Conservation (phyloP, 1,140 invertebrate species). For the Diachasma alloeum region DNA sequence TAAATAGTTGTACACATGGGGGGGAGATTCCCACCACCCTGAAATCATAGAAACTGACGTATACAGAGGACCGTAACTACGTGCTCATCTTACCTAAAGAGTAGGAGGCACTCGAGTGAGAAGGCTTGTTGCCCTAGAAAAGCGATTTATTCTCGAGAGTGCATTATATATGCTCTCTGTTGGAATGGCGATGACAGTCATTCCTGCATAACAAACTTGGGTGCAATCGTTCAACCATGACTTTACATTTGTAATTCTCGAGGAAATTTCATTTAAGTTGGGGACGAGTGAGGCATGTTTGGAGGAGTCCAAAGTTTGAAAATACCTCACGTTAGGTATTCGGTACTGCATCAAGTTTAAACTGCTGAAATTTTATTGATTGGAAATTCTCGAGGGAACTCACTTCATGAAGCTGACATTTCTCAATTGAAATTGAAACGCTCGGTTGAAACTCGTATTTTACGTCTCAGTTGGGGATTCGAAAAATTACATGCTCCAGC, state of each 20-base stretch:
- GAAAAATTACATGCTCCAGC: no score
- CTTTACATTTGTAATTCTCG: not conserved
- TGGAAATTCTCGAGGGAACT: not conserved
- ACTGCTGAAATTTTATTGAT: not conserved
- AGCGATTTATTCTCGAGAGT: not conserved
- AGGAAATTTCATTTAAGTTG: not conserved
- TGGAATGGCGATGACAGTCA: not conserved
- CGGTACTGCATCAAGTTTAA: not conserved
- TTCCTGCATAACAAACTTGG: not conserved
- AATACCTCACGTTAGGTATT: not conserved
- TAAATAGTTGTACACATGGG: not conserved
- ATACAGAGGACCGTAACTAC: constrained; percentile 7
- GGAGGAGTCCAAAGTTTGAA: not conserved
- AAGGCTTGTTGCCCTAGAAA: not conserved
- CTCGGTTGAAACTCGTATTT: no score
- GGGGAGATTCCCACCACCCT: not conserved
- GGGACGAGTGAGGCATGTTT: not conserved
- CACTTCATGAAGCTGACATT: no score
- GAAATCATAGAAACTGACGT: constrained; percentile 26
- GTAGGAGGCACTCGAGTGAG: not conserved
- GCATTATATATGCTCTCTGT: not conserved
- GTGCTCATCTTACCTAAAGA: not conserved
- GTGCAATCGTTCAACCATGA: not conserved
- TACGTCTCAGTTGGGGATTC: no score
- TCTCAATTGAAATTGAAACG: no score